Conservation (phyloP, 2,113 vertebrate genomes). For the Charadrius vociferus region DNA sequence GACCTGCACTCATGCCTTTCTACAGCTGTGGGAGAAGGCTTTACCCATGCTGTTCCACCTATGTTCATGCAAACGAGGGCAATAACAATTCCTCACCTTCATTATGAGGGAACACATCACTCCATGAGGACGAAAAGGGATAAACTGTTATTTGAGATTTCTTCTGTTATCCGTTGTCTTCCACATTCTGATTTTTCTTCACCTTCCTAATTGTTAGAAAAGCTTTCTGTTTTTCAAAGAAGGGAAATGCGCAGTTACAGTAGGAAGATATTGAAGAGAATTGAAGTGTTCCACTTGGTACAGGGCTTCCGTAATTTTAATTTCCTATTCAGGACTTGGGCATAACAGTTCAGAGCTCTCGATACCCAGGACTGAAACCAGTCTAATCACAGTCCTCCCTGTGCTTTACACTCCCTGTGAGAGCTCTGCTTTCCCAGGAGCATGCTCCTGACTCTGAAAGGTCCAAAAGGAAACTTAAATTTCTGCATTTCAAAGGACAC, state of each 20-base stretch:
- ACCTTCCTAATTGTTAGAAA: background rate
- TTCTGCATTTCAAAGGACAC: background rate
- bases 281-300: background rate
- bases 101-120: background rate
- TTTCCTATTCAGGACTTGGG: background rate
- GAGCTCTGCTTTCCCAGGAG: background rate
- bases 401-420: background rate
- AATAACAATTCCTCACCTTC: background rate
- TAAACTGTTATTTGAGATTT: background rate
- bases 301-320: background rate
- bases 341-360: background rate
- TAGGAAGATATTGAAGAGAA: background rate
- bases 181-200: background rate
- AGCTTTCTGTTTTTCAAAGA: background rate
- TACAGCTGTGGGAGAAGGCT: background rate
- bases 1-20: background rate
- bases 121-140: background rate
- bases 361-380: background rate
- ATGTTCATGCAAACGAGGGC: accelerated
- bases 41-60: background rate
- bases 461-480: background rate
- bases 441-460: background rate
- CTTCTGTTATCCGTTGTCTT: background rate
- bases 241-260: background rate
- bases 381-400: background rate